These are phyloP conservation scores for Austrofundulus limnaeus DNA, from an alignment of 2,113 vertebrate species.

Conservation along the genomic window DNA sequence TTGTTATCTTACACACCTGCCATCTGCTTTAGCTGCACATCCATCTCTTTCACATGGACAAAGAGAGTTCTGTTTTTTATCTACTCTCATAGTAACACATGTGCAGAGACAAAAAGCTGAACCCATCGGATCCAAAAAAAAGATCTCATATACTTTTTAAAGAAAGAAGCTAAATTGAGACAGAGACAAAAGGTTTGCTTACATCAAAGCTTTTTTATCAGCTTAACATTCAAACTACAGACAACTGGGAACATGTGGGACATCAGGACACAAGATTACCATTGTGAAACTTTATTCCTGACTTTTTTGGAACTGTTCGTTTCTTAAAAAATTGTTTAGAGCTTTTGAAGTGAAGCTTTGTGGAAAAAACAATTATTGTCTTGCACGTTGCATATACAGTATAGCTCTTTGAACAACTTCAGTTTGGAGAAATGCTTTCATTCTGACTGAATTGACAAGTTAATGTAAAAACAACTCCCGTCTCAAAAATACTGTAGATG, in stretches of 20 bases:
- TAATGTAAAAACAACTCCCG: too few relatives aligned
- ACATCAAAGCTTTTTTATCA: conserved; percentile 51
- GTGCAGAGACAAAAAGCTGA: conserved; percentile 36
- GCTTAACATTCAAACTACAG: conserved; percentile 45
- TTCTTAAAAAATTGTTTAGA: too few relatives aligned
- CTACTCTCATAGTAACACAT: neutral
- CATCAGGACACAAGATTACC: too few relatives aligned
- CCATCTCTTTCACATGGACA: conserved; percentile 43
- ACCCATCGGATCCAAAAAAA: conserved; percentile 63
- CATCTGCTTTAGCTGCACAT: conserved; percentile 56
- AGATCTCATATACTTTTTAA: conserved; percentile 56
- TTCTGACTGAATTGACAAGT: too few relatives aligned
- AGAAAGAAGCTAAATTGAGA: conserved; percentile 56
- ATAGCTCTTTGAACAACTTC: too few relatives aligned
- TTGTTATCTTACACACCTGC: conserved; percentile 69
- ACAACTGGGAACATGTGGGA: conserved; percentile 38
- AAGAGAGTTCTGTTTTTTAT: conserved; percentile 15
- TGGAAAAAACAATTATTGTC: too few relatives aligned
- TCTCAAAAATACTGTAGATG: too few relatives aligned
- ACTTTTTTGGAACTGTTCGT: too few relatives aligned
- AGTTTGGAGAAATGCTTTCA: too few relatives aligned
- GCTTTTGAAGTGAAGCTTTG: too few relatives aligned
- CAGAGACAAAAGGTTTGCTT: conserved; percentile 52
- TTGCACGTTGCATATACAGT: too few relatives aligned
- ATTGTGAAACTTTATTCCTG: too few relatives aligned